These are phyloP conservation scores for Drosophila kohkoa DNA, from an alignment of 1,140 invertebrate genomes.

Conservation along the genomic window DNA sequence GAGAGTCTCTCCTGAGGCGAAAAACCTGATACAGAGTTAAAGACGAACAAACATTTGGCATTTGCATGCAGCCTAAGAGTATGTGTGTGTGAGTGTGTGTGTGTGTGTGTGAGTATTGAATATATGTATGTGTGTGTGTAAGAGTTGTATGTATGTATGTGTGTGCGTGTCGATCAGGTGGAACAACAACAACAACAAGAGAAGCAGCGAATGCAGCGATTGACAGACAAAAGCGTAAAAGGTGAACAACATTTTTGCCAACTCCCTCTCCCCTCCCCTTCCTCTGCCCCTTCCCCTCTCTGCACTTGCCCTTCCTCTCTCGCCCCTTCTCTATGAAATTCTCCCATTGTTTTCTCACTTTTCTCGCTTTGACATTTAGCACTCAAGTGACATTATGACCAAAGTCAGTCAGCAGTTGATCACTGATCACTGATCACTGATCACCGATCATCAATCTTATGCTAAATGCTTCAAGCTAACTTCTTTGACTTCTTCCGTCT, in stretches of 20 bases:
- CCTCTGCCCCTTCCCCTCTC: background rate
- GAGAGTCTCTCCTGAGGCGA: slow-evolving; percentile 14
- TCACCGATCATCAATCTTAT: slow-evolving; percentile 17
- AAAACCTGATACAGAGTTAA: slow-evolving; percentile 67
- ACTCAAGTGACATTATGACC: slow-evolving; percentile 73
- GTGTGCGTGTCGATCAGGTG: slow-evolving; percentile 59
- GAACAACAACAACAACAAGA: slow-evolving; percentile 40
- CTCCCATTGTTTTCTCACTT: slow-evolving; percentile 29
- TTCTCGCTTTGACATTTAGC: slow-evolving; percentile 67
- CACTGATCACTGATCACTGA: slow-evolving; percentile 44
- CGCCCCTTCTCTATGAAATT: background rate
- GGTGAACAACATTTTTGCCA: slow-evolving; percentile 76
- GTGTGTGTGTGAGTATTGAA: background rate
- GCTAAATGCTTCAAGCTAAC: slow-evolving; percentile 11
- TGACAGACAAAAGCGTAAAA: slow-evolving; percentile 68
- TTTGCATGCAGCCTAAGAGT: slow-evolving; percentile 64
- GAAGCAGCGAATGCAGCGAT: slow-evolving; percentile 34
- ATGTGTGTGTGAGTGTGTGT: too few relatives aligned
- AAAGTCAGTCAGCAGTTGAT: slow-evolving; percentile 27
- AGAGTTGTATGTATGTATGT: too few relatives aligned
- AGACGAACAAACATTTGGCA: slow-evolving; percentile 69
- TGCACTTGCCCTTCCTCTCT: background rate
- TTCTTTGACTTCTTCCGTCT: slow-evolving; percentile 8
- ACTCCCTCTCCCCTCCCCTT: slow-evolving; percentile 14
- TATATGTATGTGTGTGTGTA: slow-evolving; percentile 4